Conservation (phyloP, 2,113 vertebrate genomes). For the Rallus limicola region DNA sequence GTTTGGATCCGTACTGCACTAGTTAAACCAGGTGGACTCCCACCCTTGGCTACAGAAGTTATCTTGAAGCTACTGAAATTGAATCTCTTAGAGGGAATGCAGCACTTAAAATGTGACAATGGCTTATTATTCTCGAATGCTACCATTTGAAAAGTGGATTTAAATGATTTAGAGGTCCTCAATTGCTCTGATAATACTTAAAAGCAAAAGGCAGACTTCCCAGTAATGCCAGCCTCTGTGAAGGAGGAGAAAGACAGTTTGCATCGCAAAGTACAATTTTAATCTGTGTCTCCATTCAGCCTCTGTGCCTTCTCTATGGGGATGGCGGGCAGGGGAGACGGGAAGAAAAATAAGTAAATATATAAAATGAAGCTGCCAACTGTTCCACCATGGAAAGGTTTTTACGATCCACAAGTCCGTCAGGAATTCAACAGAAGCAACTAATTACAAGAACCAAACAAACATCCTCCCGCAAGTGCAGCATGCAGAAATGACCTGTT, state of each 20-base stretch:
- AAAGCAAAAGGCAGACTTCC: background rate
- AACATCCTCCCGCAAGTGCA: background rate
- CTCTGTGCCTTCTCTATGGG: background rate
- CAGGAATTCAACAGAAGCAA: slow-evolving; percentile 57
- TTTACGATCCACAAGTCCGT: slow-evolving; percentile 21
- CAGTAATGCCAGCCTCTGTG: background rate
- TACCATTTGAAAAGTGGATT: background rate
- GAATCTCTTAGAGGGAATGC: background rate
- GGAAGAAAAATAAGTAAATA: background rate
- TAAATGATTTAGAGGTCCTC: background rate
- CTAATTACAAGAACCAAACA: slow-evolving; percentile 59
- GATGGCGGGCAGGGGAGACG: background rate
- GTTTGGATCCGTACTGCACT: background rate
- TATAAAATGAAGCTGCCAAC: slow-evolving; percentile 2
- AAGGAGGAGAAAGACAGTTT: background rate
- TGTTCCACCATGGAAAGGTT: slow-evolving; percentile 15
- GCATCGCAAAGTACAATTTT: background rate
- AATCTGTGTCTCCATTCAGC: background rate
- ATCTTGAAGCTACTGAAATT: background rate
- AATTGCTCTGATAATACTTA: background rate
- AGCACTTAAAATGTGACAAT: background rate
- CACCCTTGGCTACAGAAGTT: background rate
- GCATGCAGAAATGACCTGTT: slow-evolving; percentile 37
- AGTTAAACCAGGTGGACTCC: background rate
- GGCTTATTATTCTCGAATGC: background rate